A percentile compares a stretch with the other conserved stretches of the same genome.
phyloP scores from a whole-genome alignment of 2,888 invertebrate genomes.

The Ethmia dodecea region DNA sequence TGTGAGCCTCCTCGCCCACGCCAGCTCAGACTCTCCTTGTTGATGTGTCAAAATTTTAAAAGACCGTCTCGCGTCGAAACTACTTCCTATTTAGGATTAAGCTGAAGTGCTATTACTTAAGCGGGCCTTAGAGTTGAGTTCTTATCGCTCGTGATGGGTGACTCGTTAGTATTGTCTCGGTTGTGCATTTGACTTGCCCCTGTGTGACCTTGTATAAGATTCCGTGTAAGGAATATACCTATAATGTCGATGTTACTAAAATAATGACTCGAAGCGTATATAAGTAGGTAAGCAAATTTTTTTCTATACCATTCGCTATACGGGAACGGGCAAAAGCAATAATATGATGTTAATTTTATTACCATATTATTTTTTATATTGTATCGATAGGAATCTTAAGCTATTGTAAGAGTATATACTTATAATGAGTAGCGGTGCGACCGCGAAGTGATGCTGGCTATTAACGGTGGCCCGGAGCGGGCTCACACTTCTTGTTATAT shows the following conservation, averaged over 20 bases:
- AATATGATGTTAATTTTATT: constrained; percentile 78
- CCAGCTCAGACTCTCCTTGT: constrained; percentile 36
- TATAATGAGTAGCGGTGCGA: constrained; percentile 71
- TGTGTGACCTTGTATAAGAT: constrained; percentile 60
- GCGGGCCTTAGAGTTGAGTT: constrained; percentile 51
- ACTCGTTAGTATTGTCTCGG: constrained; percentile 72
- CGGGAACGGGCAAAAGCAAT: constrained; percentile 79
- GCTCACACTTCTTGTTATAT: constrained; percentile 70
- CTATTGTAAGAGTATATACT: constrained; percentile 61
- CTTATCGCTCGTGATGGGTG: constrained; percentile 41
- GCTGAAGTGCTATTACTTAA: constrained; percentile 75
- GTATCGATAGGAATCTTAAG: constrained; percentile 69
- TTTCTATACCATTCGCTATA: constrained; percentile 78
- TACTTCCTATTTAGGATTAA: constrained; percentile 71
- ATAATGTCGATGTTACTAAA: constrained; percentile 57
- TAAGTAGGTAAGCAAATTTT: constrained; percentile 71
- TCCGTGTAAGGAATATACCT: constrained; percentile 53
- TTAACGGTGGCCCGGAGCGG: constrained; percentile 53
- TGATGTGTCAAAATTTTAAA: constrained; percentile 45
- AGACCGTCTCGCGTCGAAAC: constrained; percentile 53
- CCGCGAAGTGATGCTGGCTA: constrained; percentile 73
- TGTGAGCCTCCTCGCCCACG: constrained; percentile 42
- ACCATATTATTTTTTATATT: constrained; percentile 78
- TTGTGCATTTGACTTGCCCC: constrained; percentile 76
- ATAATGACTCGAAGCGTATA: constrained; percentile 61